These are phyloP conservation scores for Casuarius casuarius DNA, from an alignment of 2,113 vertebrate genomes.

Conservation along the genomic window DNA sequence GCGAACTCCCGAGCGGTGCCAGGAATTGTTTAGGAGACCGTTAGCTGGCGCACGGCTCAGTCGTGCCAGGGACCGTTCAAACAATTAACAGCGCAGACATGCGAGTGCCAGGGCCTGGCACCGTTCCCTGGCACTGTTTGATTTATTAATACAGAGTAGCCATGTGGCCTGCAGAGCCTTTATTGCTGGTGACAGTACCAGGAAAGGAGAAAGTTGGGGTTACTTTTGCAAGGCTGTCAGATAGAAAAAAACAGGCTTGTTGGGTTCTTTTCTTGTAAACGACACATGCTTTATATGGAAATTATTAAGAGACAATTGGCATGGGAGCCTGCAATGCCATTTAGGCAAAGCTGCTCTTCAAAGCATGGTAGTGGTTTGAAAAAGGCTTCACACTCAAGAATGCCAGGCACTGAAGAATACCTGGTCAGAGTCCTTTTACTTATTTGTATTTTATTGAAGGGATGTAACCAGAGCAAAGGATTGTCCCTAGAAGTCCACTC, in stretches of 20 bases:
- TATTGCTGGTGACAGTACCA: conserved; percentile 57
- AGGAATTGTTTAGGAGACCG: conserved; percentile 34
- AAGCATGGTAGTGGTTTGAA: not conserved
- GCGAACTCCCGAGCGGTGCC: not conserved
- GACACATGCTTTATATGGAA: conserved; percentile 31
- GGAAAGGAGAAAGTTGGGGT: conserved; percentile 52
- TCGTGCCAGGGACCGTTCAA: not conserved
- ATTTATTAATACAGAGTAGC: conserved; percentile 62
- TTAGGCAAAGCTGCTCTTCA: not conserved
- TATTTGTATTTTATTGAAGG: not conserved
- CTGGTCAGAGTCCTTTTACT: not conserved
- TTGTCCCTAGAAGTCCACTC: not conserved
- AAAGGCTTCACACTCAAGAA: not conserved
- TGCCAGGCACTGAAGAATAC: not conserved
- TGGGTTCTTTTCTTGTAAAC: conserved; percentile 38
- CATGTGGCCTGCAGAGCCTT: conserved; percentile 52
- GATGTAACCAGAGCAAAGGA: not conserved
- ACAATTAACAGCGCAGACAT: conserved; percentile 32
- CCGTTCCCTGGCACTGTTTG: not conserved
- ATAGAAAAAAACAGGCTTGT: conserved; percentile 4
- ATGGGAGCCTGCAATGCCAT: not conserved
- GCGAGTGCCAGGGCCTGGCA: conserved; percentile 46
- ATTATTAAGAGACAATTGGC: conserved; percentile 42
- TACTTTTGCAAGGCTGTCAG: conserved; percentile 39
- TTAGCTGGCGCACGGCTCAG: not conserved